Conservation (phyloP, 1,140 invertebrate genomes). For the Cyclargus thomasi region DNA sequence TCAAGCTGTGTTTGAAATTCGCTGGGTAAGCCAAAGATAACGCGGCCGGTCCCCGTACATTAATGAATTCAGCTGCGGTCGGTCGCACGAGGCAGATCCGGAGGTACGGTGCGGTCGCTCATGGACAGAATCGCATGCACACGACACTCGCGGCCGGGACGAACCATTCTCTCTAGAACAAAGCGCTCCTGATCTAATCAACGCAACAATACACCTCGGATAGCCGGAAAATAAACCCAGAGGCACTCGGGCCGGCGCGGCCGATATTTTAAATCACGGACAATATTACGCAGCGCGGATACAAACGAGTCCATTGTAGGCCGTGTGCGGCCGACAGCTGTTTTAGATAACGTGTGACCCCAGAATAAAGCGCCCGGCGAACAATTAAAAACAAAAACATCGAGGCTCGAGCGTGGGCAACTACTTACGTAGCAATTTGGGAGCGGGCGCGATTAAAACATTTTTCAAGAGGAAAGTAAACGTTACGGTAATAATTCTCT, state of each 20-base stretch:
- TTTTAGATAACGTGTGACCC: conserved; percentile 72
- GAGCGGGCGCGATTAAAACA: conserved; percentile 3
- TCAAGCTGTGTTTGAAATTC: neutral
- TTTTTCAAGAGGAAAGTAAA: conserved; percentile 7
- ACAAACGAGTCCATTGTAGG: conserved; percentile 68
- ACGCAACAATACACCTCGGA: conserved; percentile 68
- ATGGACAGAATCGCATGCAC: conserved; percentile 15
- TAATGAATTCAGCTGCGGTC: conserved; percentile 23
- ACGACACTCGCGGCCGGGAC: conserved; percentile 12
- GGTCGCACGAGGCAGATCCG: conserved; percentile 17
- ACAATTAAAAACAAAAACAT: conserved; percentile 52
- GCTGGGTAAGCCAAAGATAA: conserved; percentile 16
- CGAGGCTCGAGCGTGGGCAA: conserved; percentile 11
- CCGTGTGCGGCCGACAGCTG: conserved; percentile 66
- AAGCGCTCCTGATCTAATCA: conserved; percentile 69
- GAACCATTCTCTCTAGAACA: conserved; percentile 42
- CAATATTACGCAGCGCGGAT: conserved; percentile 65
- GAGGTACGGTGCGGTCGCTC: conserved; percentile 25
- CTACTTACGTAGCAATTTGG: conserved; percentile 28
- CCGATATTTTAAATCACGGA: conserved; percentile 71
- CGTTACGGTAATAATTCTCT: neutral
- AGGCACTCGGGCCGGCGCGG: conserved; percentile 44
- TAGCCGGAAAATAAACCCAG: conserved; percentile 61
- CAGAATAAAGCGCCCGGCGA: conserved; percentile 54
- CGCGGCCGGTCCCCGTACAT: neutral